phyloP scores from a whole-genome alignment of 2,113 vertebrate genomes.

The Ursus arctos region DNA sequence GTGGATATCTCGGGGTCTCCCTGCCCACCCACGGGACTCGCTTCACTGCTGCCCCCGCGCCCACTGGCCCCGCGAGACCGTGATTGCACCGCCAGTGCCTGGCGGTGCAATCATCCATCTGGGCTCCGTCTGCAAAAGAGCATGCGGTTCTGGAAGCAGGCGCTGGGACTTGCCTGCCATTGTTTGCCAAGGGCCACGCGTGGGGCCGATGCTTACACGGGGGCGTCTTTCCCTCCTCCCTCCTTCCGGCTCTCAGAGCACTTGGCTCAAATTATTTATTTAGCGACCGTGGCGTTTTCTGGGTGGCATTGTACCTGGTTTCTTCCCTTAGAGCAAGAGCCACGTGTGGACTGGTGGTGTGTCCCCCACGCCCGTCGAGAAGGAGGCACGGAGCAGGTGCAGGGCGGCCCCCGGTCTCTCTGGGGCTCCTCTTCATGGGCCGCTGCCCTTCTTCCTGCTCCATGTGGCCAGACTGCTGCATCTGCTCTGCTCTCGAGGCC shows the following conservation, averaged over 20 bases:
- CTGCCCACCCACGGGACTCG: fast-evolving
- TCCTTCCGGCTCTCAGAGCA: too few species aligned
- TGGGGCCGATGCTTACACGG: fast-evolving
- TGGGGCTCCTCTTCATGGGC: fast-evolving
- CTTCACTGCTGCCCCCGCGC: fast-evolving
- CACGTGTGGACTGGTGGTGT: fast-evolving
- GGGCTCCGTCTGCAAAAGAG: not conserved
- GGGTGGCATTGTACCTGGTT: fast-evolving
- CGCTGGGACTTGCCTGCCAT: fast-evolving
- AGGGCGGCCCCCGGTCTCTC: fast-evolving
- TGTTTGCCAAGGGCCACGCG: fast-evolving
- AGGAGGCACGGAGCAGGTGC: not conserved
- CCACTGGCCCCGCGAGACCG: not conserved
- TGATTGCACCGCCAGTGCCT: fast-evolving
- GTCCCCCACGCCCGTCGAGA: fast-evolving
- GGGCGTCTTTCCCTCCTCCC: fast-evolving
- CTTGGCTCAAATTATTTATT: not conserved
- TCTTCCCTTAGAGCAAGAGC: not conserved
- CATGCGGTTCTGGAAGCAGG: fast-evolving
- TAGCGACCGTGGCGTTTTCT: fast-evolving
- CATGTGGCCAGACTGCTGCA: not conserved
- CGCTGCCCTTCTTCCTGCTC: fast-evolving
- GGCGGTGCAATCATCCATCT: fast-evolving
- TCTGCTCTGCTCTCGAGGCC: not conserved
- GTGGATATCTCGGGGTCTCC: too few species aligned